Percentiles rank a stretch among this genome's conserved stretches.
These are phyloP conservation scores for Nasonia giraulti DNA, from an alignment of 1,140 invertebrate species.

Conservation along the genomic window DNA sequence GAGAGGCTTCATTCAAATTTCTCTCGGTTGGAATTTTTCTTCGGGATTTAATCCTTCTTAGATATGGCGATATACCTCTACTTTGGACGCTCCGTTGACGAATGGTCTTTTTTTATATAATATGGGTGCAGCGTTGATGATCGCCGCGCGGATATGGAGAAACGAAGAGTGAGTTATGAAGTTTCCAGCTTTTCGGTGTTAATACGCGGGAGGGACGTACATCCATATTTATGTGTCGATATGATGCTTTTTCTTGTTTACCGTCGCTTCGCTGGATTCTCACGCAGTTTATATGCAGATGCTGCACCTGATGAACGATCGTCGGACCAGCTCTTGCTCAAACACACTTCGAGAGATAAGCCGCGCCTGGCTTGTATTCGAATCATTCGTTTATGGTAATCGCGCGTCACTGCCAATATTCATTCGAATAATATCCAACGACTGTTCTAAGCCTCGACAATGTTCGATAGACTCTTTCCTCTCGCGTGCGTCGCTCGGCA, in stretches of 20 bases:
- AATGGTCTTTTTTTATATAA: too few species aligned
- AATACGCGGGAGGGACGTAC: not conserved
- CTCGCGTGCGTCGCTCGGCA: not conserved
- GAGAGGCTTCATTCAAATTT: slow-evolving; percentile 27
- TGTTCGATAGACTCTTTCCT: slow-evolving; percentile 37
- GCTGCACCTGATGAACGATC: not conserved
- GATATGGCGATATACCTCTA: not conserved
- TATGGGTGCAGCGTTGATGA: not conserved
- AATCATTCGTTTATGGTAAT: not conserved
- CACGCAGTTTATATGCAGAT: not conserved
- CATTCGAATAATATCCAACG: not conserved
- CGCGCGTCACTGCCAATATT: not conserved
- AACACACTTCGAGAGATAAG: not conserved
- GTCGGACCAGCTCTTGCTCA: too few species aligned
- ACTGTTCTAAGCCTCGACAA: slow-evolving; percentile 2
- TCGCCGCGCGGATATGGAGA: not conserved
- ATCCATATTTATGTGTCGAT: too few species aligned
- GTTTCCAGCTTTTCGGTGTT: not conserved
- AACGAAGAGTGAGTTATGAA: not conserved
- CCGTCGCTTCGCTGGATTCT: not conserved
- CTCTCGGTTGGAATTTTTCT: slow-evolving; percentile 1
- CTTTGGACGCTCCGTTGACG: not conserved
- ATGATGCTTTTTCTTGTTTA: too few species aligned
- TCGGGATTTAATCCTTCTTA: not conserved
- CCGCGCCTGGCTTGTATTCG: not conserved